Evolutionary conservation across 2,113 vertebrate species (phyloP).

Genomic region (Eurypyga helias): DNA sequence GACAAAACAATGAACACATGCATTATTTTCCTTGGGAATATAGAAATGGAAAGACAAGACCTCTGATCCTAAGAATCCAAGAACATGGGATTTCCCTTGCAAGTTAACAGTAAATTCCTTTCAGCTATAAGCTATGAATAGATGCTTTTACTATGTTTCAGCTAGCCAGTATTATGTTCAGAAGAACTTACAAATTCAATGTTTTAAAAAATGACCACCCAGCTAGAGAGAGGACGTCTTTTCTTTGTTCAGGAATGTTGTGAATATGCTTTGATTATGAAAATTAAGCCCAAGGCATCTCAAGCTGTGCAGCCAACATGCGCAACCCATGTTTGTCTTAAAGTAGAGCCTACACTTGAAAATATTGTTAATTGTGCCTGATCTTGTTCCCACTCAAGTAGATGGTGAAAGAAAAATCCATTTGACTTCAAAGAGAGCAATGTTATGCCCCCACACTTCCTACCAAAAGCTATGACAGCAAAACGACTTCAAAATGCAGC

Average conservation of each 20-base stretch:
- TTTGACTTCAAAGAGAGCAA: not conserved
- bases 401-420: not conserved
- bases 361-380: not conserved
- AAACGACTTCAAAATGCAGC: not conserved
- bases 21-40: slow-evolving; percentile 41
- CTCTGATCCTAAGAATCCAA: not conserved
- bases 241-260: not conserved
- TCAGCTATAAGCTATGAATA: not conserved
- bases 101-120: not conserved
- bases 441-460: not conserved
- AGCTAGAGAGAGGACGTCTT: not conserved
- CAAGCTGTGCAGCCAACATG: slow-evolving; percentile 3
- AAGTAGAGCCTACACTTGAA: not conserved
- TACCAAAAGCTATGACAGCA: not conserved
- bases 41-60: not conserved
- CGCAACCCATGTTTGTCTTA: not conserved
- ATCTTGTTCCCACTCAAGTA: not conserved
- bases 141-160: not conserved
- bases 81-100: not conserved
- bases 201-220: slow-evolving; percentile 19
- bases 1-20: slow-evolving; percentile 33
- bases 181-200: not conserved
- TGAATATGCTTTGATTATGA: slow-evolving; percentile 36
- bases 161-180: not conserved
- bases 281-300: slow-evolving; percentile 22